Conservation (phyloP, 2,113 vertebrate species). For the Cyanoderma ruficeps region DNA sequence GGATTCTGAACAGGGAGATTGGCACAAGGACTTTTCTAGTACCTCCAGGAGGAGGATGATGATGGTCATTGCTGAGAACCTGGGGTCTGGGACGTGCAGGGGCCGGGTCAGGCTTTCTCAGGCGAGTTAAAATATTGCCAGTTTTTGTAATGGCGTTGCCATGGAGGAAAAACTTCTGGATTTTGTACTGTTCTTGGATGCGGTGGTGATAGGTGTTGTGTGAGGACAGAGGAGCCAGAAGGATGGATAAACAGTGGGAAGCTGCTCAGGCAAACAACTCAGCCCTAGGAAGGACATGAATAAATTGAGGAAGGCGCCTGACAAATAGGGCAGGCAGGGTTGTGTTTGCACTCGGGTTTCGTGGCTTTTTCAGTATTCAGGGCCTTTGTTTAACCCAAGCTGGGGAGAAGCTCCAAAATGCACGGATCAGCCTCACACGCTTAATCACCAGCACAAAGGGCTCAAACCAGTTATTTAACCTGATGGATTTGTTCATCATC, state of each 20-base stretch:
- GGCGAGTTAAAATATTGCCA: not conserved
- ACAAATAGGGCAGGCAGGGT: not conserved
- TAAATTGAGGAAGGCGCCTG: constrained; percentile 10
- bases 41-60: not conserved
- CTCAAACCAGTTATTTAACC: not conserved
- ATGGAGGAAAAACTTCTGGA: constrained; percentile 23
- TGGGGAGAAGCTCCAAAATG: not conserved
- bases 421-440: rapidly evolving
- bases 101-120: not conserved
- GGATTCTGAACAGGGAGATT: not conserved
- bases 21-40: not conserved
- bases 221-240: not conserved
- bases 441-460: not conserved
- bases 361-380: not conserved
- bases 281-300: not conserved
- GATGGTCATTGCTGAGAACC: not conserved
- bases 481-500: not conserved
- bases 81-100: not conserved
- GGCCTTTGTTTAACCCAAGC: not conserved
- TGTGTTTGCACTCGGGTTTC: not conserved
- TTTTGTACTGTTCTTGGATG: constrained; percentile 12
- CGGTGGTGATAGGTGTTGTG: not conserved
- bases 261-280: not conserved
- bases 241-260: not conserved
- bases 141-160: not conserved